Evolutionary conservation across 2,797 vertebrate species (phyloP).

Genomic region (Gouania willdenowi): DNA sequence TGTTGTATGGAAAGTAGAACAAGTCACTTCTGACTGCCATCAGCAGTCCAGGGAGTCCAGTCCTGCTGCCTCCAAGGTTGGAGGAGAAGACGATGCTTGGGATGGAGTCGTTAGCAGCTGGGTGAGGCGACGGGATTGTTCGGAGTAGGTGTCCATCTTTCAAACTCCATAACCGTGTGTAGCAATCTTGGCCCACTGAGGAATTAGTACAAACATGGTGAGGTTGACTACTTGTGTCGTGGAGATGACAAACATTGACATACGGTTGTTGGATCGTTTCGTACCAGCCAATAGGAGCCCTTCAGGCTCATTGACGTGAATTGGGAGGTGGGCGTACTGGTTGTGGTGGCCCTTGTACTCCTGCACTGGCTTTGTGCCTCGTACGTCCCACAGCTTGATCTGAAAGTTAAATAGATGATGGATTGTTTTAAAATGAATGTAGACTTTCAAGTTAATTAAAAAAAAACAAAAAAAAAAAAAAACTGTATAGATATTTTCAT

Average conservation of each 20-base stretch:
- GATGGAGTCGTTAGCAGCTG: conserved; percentile 84
- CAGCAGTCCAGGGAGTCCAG: conserved; percentile 88
- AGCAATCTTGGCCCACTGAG: conserved; percentile 95
- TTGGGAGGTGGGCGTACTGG: conserved; percentile 85
- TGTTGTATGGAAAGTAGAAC: conserved; percentile 90
- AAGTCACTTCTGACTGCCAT: conserved; percentile 94
- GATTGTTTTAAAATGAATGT: too few species aligned
- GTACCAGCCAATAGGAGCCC: conserved; percentile 88
- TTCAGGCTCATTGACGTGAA: conserved; percentile 90
- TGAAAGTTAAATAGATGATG: too few species aligned
- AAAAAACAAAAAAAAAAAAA: too few species aligned
- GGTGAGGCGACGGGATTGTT: conserved; percentile 92
- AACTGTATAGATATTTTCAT: too few species aligned
- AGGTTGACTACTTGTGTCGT: neutral
- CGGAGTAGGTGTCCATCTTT: conserved; percentile 84
- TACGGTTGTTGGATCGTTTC: neutral
- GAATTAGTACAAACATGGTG: neutral
- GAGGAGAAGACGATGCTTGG: conserved; percentile 96
- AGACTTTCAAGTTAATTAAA: too few species aligned
- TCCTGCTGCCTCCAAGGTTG: conserved; percentile 79
- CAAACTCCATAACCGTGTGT: conserved; percentile 93
- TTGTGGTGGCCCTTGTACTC: conserved; percentile 90
- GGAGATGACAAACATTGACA: too few species aligned
- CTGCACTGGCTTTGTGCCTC: conserved; percentile 76
- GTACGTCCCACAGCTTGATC: conserved; percentile 96